Evolutionary conservation across 2,113 vertebrate genomes (phyloP).

Genomic region (Brienomyrus brachyistius): DNA sequence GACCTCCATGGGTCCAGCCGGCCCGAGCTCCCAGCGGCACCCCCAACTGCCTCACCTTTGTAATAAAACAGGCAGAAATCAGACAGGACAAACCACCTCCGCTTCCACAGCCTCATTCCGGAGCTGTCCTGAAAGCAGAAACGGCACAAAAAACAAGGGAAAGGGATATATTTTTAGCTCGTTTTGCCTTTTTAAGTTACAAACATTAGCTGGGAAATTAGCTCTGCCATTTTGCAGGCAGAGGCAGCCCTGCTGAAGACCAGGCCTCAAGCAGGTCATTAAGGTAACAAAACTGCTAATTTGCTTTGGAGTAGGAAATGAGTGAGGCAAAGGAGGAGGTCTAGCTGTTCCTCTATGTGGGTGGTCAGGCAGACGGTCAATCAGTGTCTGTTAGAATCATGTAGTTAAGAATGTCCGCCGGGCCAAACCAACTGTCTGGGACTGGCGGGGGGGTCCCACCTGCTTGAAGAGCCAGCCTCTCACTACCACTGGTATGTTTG

Average conservation of each 20-base stretch:
- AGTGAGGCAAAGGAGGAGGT: neutral
- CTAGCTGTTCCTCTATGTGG: neutral
- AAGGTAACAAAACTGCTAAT: neutral
- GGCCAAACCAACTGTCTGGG: neutral
- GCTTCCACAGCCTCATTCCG: slow-evolving; percentile 93
- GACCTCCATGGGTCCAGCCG: neutral
- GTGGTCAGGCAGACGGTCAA: neutral
- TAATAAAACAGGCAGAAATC: slow-evolving; percentile 96
- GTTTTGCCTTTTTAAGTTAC: neutral
- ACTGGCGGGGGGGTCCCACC: slow-evolving; percentile 48
- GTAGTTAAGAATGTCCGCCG: neutral
- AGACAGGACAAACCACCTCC: slow-evolving; percentile 89
- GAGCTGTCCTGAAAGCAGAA: slow-evolving; percentile 78
- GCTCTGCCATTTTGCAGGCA: neutral
- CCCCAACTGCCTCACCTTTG: slow-evolving; percentile 75
- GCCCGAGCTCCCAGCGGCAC: neutral
- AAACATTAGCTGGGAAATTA: slow-evolving; percentile 12
- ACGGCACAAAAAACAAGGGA: neutral
- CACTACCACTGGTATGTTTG: slow-evolving; percentile 78
- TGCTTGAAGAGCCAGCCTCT: slow-evolving; percentile 96
- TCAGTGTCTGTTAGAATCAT: neutral
- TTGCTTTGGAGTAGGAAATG: neutral
- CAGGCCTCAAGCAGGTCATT: neutral
- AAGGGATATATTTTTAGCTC: neutral
- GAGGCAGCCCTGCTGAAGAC: neutral